Conservation (phyloP, 2,888 invertebrate genomes). For the Alloplasta piceator region DNA sequence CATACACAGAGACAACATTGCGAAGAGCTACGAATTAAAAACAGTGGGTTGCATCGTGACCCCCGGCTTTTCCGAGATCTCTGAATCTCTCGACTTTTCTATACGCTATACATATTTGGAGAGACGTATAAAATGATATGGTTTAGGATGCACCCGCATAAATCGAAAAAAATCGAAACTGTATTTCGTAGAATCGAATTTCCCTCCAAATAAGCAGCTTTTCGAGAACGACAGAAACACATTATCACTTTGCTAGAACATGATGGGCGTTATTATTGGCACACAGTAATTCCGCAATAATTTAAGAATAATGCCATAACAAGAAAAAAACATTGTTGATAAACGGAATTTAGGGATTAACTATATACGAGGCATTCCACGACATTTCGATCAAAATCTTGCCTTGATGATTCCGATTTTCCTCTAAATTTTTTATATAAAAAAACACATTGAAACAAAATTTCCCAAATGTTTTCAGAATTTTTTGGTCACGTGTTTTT, state of each 20-base stretch:
- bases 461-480: no score
- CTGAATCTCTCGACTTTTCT: neutral
- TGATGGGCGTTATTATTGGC: neutral
- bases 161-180: conserved; percentile 34
- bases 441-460: no score
- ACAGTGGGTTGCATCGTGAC: conserved; percentile 19
- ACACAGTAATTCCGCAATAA: no score
- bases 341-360: no score
- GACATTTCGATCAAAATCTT: no score
- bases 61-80: conserved; percentile 36
- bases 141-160: conserved; percentile 53
- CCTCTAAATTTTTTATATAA: no score
- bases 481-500: no score
- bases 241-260: neutral
- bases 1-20: neutral
- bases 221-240: conserved; percentile 25
- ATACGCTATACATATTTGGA: no score
- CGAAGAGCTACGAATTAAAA: conserved; percentile 51
- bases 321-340: no score
- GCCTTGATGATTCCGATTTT: no score
- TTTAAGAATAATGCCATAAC: no score
- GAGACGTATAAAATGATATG: conserved; percentile 42
- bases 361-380: no score
- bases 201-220: conserved; percentile 37
- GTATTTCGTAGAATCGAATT: conserved; percentile 47